phyloP scores from a whole-genome alignment of 2,113 vertebrate species.

The Upupa epops region DNA sequence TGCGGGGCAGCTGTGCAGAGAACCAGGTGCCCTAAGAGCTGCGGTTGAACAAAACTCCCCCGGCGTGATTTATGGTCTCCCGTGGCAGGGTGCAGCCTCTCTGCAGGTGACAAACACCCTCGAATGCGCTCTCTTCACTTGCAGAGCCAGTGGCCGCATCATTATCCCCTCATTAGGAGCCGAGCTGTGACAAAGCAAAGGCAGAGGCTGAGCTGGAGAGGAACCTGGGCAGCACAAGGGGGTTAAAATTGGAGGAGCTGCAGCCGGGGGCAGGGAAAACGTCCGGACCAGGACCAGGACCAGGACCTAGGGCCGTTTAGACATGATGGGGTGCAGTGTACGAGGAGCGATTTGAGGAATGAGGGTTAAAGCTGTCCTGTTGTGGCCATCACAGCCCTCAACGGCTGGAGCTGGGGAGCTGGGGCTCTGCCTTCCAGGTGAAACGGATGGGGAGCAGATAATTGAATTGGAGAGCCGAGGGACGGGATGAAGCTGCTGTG shows the following conservation, averaged over 20 bases:
- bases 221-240: not conserved
- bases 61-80: conserved; percentile 53
- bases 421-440: not conserved
- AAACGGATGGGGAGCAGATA: not conserved
- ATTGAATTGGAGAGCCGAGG: not conserved
- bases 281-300: not conserved
- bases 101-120: not conserved
- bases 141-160: conserved; percentile 66
- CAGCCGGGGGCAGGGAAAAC: not conserved
- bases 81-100: not conserved
- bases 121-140: conserved; percentile 46
- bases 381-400: not conserved
- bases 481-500: fast-evolving
- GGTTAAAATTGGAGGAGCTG: not conserved
- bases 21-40: not conserved
- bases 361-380: not conserved
- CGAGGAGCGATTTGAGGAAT: not conserved
- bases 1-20: fast-evolving
- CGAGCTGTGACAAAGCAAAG: conserved; percentile 38
- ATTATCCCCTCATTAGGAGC: conserved; percentile 69
- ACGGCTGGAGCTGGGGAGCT: not conserved
- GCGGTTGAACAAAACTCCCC: conserved; percentile 42
- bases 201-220: not conserved
- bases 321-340: not conserved
- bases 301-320: not conserved